Base-by-base conservation (phyloP, 2,797 vertebrate genomes). In the Acrossocheilus wenchowensis region DNA sequence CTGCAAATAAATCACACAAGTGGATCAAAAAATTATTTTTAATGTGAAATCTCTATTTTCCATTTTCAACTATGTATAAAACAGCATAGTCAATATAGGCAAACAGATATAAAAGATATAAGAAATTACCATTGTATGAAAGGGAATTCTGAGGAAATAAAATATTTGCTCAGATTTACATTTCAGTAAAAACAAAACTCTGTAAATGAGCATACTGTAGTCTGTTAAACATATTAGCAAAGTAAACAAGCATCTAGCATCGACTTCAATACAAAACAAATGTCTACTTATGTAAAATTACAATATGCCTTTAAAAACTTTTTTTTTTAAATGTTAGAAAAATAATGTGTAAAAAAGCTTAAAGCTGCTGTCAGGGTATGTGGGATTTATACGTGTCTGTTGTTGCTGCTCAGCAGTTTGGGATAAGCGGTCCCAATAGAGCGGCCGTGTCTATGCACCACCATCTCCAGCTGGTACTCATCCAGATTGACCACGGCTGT, bases 381-480 rank as follows among this genome's bases (percentile, higher is more conserved):
- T 62, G 50, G 48, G n/a, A 54, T 62, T 71, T 91, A 89, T 0
- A 94, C 0, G 39, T 94, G 95, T 83, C 93, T 92, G 86, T 90
- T 91, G 89, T 93, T 95, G 92, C 93, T 96, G 93, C 93, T 95
- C 48, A 96, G 92, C 68, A 97, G 94, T 88, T 94, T 94, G 14
- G 96, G 97, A 86, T 97, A 97, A 1, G 96, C 96, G 0, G 96
- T 96, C 82, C 96, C 95, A 0, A 97, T 95, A 78, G 93, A 95
- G 23, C 85, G 92, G 1, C 97, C 96, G 0, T 96, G 95, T 78
- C 92, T 91, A 86, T 91, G 88, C 52, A 96, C 96, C 84, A 96
- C 93, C 39, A 96, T 71, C 93, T 96, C 95, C 83, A 96, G 89
- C 89, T 96, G 94, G 54, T 95, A 96, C 87, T 96, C 94, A 75